phyloP scores from a whole-genome alignment of 2,888 invertebrate genomes.

The Thalpophila matura region DNA sequence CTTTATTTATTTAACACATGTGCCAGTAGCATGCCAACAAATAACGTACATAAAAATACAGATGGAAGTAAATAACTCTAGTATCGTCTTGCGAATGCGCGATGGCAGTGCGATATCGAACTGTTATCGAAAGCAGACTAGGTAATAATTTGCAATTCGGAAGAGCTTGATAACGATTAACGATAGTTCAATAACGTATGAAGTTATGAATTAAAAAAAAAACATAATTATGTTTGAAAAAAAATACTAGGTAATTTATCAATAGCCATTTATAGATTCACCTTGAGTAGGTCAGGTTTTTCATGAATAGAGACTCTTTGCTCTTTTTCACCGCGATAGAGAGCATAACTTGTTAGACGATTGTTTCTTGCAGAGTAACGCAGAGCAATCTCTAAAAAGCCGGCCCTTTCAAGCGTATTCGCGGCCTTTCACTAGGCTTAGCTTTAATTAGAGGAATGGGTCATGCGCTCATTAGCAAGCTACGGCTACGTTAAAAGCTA shows the following conservation, averaged over 20 bases:
- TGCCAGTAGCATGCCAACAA: not conserved
- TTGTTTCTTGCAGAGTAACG: conserved; percentile 7
- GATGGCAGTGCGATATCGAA: conserved; percentile 25
- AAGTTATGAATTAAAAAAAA: conserved; percentile 16
- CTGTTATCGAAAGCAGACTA: conserved; percentile 41
- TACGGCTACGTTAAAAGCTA: conserved; percentile 22
- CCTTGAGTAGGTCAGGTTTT: conserved; percentile 15
- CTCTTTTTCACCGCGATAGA: not conserved
- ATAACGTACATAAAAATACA: not conserved
- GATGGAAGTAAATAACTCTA: conserved; percentile 17
- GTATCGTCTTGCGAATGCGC: conserved; percentile 7
- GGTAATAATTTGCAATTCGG: conserved; percentile 52
- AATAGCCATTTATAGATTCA: not conserved
- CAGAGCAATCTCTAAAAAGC: conserved; percentile 9
- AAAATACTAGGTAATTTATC: not conserved
- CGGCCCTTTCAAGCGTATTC: conserved; percentile 20
- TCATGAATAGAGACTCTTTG: not conserved
- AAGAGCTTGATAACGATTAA: conserved; percentile 43
- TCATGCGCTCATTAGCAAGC: conserved; percentile 50
- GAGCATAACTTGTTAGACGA: not conserved
- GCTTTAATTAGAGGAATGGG: conserved; percentile 48
- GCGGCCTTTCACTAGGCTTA: conserved; percentile 10
- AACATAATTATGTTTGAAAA: not conserved
- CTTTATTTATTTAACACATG: conserved; percentile 5
- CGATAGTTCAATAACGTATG: conserved; percentile 40